phyloP scores from a whole-genome alignment of 2,797 vertebrate genomes.

The Setipinna tenuifilis region DNA sequence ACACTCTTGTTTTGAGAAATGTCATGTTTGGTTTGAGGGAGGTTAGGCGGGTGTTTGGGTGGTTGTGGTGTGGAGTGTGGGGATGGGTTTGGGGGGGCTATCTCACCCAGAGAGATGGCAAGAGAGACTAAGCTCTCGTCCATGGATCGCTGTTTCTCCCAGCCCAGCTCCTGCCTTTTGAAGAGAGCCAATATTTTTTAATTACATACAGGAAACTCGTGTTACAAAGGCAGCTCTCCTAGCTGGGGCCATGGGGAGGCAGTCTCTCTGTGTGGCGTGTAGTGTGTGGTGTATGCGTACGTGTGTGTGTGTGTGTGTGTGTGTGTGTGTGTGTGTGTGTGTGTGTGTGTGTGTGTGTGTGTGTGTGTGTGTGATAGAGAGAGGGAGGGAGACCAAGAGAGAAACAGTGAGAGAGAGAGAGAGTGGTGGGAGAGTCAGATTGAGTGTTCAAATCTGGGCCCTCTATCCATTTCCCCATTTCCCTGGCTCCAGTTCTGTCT shows the following conservation, averaged over 20 bases:
- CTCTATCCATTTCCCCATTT: conserved; percentile 51
- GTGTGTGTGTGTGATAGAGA: not conserved
- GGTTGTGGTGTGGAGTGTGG: not conserved
- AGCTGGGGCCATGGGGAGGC: conserved; percentile 63
- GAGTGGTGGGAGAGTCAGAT: not conserved
- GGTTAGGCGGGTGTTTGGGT: conserved; percentile 5
- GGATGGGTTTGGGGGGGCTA: not conserved
- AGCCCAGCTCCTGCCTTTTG: conserved; percentile 56
- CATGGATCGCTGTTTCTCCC: conserved; percentile 36
- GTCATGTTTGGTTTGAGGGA: conserved; percentile 37
- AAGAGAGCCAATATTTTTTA: conserved; percentile 74
- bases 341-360: not conserved
- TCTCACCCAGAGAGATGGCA: conserved; percentile 40
- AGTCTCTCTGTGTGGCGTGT: conserved; percentile 40
- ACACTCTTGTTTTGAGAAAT: conserved; percentile 69
- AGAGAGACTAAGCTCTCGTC: conserved; percentile 56
- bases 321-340: conserved; percentile 17
- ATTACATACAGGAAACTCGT: conserved; percentile 80
- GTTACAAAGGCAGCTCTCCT: conserved; percentile 79
- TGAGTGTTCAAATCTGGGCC: not conserved
- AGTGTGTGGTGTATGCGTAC: conserved; percentile 22
- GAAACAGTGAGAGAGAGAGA: no score
- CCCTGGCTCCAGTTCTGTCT: conserved; percentile 35
- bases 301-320: conserved; percentile 19
- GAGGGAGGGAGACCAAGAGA: not conserved